phyloP scores from a whole-genome alignment of 2,113 vertebrate genomes.

The Noturus placidus region DNA sequence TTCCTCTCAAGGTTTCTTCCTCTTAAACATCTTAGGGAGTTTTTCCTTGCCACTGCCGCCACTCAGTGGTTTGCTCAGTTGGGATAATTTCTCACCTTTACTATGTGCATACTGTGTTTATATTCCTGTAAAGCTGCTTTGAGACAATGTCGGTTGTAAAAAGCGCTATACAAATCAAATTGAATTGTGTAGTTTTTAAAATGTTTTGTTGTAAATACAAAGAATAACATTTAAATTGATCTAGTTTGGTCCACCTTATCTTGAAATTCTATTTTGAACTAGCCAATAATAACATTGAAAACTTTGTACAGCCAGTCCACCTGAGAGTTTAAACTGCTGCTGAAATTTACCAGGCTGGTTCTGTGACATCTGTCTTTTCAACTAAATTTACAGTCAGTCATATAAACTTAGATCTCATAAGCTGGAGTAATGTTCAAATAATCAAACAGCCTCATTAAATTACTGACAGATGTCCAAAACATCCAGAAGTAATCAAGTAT shows the following conservation, averaged over 20 bases:
- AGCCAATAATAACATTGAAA: too few relatives aligned
- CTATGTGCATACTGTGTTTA: too few relatives aligned
- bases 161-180: too few relatives aligned
- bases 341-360: not conserved
- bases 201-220: not conserved
- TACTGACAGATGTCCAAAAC: not conserved
- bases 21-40: too few relatives aligned
- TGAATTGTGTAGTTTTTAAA: not conserved
- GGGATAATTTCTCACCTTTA: too few relatives aligned
- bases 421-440: not conserved
- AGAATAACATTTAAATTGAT: not conserved
- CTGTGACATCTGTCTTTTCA: not conserved
- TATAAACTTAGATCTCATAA: not conserved
- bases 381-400: not conserved
- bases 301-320: too few relatives aligned
- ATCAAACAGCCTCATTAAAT: not conserved
- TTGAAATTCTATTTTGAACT: too few relatives aligned
- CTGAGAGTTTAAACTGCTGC: not conserved
- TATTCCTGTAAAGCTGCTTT: too few relatives aligned
- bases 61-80: too few relatives aligned
- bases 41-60: too few relatives aligned
- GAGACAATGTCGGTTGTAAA: too few relatives aligned
- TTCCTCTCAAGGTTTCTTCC: too few relatives aligned
- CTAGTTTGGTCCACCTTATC: not conserved
- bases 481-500: not conserved